A percentile compares a stretch with the other conserved stretches of the same genome.
Conservation (phyloP, 2,888 invertebrate genomes). For the Eupithecia centaureata region DNA sequence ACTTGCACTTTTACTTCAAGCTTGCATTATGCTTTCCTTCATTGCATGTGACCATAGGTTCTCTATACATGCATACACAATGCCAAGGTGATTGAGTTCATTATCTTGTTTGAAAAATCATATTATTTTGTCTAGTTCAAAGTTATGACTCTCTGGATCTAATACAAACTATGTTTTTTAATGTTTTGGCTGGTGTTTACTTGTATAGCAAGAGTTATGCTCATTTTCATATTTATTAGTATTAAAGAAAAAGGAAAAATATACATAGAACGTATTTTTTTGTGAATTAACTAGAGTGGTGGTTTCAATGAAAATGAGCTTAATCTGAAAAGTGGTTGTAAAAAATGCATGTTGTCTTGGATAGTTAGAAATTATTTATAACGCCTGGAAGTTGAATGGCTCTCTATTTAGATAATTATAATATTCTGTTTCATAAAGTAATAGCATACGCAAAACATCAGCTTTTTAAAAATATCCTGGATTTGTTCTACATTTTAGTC, state of each 20-base stretch:
- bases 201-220: not conserved
- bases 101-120: not conserved
- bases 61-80: not conserved
- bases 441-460: not conserved
- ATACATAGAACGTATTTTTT: not conserved
- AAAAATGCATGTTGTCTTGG: not conserved
- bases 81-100: not conserved
- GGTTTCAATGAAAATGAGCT: not conserved
- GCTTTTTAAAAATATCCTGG: not conserved
- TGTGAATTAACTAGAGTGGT: not conserved
- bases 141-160: too few species aligned
- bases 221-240: not conserved
- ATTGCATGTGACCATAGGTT: slow-evolving; percentile 11
- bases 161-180: not conserved
- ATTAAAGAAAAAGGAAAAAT: too few species aligned
- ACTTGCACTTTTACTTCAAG: slow-evolving; percentile 4
- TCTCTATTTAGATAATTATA: not conserved
- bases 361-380: not conserved
- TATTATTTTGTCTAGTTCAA: not conserved
- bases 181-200: not conserved
- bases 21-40: too few species aligned
- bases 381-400: not conserved
- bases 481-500: not conserved
- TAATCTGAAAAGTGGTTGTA: not conserved
- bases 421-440: not conserved